These are phyloP conservation scores for Siniperca obscura DNA, from an alignment of 2,797 vertebrate species.

Conservation along the genomic window DNA sequence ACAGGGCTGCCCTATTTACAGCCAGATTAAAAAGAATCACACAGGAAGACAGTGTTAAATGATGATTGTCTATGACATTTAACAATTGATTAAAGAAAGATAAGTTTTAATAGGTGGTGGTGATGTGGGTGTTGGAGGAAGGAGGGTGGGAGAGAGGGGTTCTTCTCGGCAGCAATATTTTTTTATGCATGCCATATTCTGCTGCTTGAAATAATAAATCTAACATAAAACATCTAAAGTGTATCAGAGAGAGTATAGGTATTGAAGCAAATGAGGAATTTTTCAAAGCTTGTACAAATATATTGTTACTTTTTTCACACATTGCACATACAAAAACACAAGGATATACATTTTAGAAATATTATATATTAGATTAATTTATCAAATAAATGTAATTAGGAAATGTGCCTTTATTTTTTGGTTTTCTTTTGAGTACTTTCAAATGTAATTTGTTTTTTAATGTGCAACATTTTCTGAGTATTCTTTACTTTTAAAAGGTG, in stretches of 20 bases:
- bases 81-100: conserved; percentile 86
- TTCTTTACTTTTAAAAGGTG: neutral
- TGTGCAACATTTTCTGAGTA: neutral
- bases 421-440: neutral
- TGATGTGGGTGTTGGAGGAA: conserved; percentile 65
- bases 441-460: neutral
- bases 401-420: neutral
- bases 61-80: conserved; percentile 86
- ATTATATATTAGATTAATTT: neutral
- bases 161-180: conserved; percentile 60
- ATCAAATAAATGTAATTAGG: conserved; percentile 8
- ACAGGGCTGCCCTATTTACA: conserved; percentile 89
- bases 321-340: neutral
- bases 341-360: neutral
- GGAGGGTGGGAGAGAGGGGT: conserved; percentile 18
- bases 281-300: conserved; percentile 53
- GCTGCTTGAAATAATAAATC: conserved; percentile 69
- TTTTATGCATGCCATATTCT: conserved; percentile 58
- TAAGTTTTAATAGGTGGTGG: conserved; percentile 82
- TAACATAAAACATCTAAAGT: conserved; percentile 67
- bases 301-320: conserved; percentile 31
- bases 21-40: conserved; percentile 87
- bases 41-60: conserved; percentile 84
- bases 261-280: conserved; percentile 61
- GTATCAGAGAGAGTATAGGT: conserved; percentile 44